Evolutionary conservation across 2,797 vertebrate species (phyloP).

Genomic region (Mus spretus): DNA sequence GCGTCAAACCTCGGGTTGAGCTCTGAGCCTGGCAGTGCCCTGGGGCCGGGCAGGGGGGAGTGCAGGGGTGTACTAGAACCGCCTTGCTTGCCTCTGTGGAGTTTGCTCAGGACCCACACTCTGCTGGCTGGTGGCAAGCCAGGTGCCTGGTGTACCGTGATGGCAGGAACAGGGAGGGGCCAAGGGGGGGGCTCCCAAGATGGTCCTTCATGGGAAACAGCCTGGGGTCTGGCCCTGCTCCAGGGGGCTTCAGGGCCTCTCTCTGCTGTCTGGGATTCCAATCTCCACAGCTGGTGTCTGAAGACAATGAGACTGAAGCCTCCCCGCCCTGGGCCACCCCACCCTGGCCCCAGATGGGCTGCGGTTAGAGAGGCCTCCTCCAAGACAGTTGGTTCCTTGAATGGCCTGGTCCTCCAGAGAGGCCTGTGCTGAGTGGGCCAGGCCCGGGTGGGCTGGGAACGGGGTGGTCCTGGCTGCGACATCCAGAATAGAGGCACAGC

Average conservation of each 20-base stretch:
- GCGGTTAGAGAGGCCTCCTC: constrained; percentile 78
- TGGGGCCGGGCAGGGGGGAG: not conserved
- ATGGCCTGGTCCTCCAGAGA: constrained; percentile 65
- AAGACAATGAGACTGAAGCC: constrained; percentile 78
- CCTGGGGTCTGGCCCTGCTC: constrained; percentile 63
- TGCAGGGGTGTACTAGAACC: not conserved
- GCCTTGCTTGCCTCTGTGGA: constrained; percentile 4
- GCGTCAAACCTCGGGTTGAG: constrained; percentile 67
- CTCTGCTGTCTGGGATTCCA: constrained; percentile 79
- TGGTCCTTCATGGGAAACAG: constrained; percentile 66
- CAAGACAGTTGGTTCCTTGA: constrained; percentile 77
- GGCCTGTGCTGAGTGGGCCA: constrained; percentile 61
- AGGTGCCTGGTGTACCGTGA: constrained; percentile 51
- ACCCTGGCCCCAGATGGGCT: constrained; percentile 84
- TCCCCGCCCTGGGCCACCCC: constrained; percentile 59
- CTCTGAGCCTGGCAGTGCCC: constrained; percentile 62
- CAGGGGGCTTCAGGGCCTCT: constrained; percentile 76
- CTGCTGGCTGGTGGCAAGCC: constrained; percentile 60
- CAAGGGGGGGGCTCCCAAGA: not conserved
- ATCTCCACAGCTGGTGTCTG: constrained; percentile 67
- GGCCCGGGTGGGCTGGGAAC: constrained; percentile 70
- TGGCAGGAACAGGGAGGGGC: not conserved
- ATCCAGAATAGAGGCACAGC: not conserved
- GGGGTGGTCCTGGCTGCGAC: constrained; percentile 72
- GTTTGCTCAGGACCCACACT: not conserved